Evolutionary conservation across 2,797 vertebrate genomes (phyloP), one percentile per base, ranked within the genome.

Genomic region (Gambelia wislizenii): DNA sequence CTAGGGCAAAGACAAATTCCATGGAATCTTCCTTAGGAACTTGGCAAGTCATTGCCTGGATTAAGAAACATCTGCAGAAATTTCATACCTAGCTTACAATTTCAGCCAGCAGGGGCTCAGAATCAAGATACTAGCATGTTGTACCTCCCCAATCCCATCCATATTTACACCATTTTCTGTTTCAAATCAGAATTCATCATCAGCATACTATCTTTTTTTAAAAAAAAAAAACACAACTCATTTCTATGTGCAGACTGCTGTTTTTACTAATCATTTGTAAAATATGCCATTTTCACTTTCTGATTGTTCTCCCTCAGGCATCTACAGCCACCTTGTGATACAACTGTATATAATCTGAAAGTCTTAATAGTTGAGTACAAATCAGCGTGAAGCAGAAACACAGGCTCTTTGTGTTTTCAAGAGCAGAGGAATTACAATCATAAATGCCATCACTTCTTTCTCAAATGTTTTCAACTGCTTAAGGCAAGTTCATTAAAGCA

Each of bases 341-440:
- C 59, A 85, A 90, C 3, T 49, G 49, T 1, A 0, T 83, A 64
- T 89, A 64, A n/a, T 86, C 12, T 79, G 86, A 39, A 89, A 64
- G 72, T 36, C 86, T 89, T 90, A 76, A 93, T 30, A 36, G 5
- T 54, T 93, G 84, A 85, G 86, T 52, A 89, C 61, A 91, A 94
- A 30, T 64, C 61, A 77, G 83, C 74, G 70, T 56, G 20, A 84
- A 81, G 42, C 61, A 80, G 90, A 91, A 86, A 30, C 56, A 76
- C 64, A 94, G 89, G 67, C 1, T 85, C 87, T 78, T 44, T 25
- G 25, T 87, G 2, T 88, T 91, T 89, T 87, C 72, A 22, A 83
- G 90, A 94, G 92, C 91, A 91, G 88, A 94, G 80, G 87, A 49
- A 91, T 95, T 91, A 92, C 85, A 90, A 91, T 90, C 93, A 93